A percentile compares a stretch with the other conserved stretches of the same genome.
These are phyloP conservation scores for Drosophila kikkawai DNA, from an alignment of 1,140 invertebrate species.

Conservation along the genomic window DNA sequence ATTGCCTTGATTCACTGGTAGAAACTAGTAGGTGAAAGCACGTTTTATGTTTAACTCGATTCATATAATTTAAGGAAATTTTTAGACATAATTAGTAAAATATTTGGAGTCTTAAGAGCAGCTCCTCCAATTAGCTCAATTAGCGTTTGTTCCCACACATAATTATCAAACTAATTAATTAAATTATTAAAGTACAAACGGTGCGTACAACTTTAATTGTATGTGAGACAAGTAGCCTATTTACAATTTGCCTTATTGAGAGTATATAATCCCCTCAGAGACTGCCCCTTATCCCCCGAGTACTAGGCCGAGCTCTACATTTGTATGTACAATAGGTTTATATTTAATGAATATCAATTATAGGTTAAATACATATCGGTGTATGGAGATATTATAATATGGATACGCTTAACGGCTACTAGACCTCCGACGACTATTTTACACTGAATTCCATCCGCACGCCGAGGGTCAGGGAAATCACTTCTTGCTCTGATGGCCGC, in stretches of 20 bases:
- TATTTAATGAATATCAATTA: slow-evolving; percentile 62
- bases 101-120: slow-evolving; percentile 82
- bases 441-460: slow-evolving; percentile 66
- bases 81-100: neutral
- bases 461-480: slow-evolving; percentile 72
- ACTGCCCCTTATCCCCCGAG: neutral
- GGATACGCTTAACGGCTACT: slow-evolving; percentile 37
- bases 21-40: neutral
- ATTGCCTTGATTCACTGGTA: slow-evolving; percentile 4
- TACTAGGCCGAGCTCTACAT: slow-evolving; percentile 8
- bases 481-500: slow-evolving; percentile 59
- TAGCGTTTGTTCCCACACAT: slow-evolving; percentile 33
- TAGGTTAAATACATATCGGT: slow-evolving; percentile 64
- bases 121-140: slow-evolving; percentile 9
- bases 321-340: slow-evolving; percentile 52
- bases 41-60: too few species aligned
- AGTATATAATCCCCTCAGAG: neutral
- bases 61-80: neutral
- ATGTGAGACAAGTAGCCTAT: neutral
- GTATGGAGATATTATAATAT: slow-evolving; percentile 49
- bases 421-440: slow-evolving; percentile 52
- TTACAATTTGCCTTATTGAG: neutral
- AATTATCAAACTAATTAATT: slow-evolving; percentile 24
- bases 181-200: slow-evolving; percentile 32
- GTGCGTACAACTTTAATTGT: neutral